Conservation (phyloP, 2,113 vertebrate genomes). For the Kryptolebias marmoratus region DNA sequence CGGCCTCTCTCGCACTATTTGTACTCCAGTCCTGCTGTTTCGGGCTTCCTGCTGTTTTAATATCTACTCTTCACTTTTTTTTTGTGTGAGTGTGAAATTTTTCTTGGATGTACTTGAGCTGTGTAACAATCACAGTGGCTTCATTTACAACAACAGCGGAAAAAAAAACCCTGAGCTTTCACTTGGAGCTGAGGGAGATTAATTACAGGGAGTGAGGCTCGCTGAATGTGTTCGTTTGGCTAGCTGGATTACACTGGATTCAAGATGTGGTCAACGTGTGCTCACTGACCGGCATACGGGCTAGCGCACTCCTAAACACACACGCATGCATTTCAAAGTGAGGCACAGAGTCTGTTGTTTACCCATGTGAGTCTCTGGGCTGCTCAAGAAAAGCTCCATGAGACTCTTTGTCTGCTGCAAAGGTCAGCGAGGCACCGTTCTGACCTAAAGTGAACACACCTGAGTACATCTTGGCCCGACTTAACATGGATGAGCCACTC, state of each 20-base stretch:
- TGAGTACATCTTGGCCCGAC: conserved; percentile 54
- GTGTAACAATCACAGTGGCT: conserved; percentile 27
- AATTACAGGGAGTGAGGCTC: conserved; percentile 34
- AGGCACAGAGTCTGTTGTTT: conserved; percentile 57
- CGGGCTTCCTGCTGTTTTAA: conserved; percentile 69
- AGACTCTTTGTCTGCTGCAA: conserved; percentile 65
- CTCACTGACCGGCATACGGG: conserved; percentile 24
- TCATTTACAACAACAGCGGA: conserved; percentile 21
- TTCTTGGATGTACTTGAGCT: conserved; percentile 27
- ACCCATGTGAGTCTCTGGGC: conserved; percentile 43
- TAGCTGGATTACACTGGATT: conserved; percentile 24
- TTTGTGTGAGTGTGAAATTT: not conserved
- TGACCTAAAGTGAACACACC: conserved; percentile 69
- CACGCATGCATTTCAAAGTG: conserved; percentile 36
- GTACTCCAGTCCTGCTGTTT: conserved; percentile 70
- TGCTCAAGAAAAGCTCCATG: conserved; percentile 52
- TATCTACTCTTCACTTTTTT: conserved; percentile 56
- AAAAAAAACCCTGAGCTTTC: conserved; percentile 11
- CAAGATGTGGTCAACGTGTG: conserved; percentile 31
- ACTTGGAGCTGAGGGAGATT: conserved; percentile 32
- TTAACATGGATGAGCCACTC: conserved; percentile 66
- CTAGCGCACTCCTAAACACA: conserved; percentile 3
- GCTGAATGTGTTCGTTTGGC: conserved; percentile 39
- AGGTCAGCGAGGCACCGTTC: conserved; percentile 65
- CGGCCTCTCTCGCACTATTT: conserved; percentile 49